Percentiles rank a stretch among this genome's conserved stretches.
Conservation (phyloP, 2,888 invertebrate genomes). For the Endotricha flammealis region DNA sequence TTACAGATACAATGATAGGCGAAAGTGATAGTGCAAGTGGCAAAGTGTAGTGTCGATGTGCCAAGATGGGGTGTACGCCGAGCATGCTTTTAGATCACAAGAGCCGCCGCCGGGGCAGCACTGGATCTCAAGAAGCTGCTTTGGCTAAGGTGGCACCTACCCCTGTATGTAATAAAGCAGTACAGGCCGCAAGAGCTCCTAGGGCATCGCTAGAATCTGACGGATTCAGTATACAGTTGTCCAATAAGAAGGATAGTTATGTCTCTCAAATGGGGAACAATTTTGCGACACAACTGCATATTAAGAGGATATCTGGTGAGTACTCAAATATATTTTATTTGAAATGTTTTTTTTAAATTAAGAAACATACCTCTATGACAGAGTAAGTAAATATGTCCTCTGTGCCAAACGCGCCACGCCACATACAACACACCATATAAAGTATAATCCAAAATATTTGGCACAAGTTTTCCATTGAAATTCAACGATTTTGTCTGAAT, state of each 20-base stretch:
- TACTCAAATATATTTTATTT: no score
- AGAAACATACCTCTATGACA: no score
- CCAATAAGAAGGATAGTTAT: constrained; percentile 74
- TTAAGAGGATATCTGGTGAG: constrained; percentile 74
- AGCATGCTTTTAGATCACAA: constrained; percentile 81
- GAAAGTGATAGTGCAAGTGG: constrained; percentile 54
- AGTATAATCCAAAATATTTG: no score
- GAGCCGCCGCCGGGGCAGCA: constrained; percentile 76
- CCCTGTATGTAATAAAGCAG: constrained; percentile 66
- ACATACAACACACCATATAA: no score
- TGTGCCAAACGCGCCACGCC: no score
- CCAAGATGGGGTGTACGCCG: constrained; percentile 80
- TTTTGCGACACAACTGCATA: constrained; percentile 72
- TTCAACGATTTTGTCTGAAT: no score
- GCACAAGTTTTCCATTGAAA: no score
- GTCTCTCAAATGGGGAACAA: constrained; percentile 76
- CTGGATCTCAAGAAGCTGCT: constrained; percentile 70
- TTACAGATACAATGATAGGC: constrained; percentile 51
- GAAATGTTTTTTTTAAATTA: no score
- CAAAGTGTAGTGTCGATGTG: constrained; percentile 65
- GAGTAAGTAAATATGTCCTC: no score
- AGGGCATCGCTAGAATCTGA: constrained; percentile 71
- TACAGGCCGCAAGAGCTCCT: constrained; percentile 65
- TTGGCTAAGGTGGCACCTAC: constrained; percentile 64
- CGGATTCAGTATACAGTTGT: constrained; percentile 71